A percentile compares a stretch with the other conserved stretches of the same genome.
Conservation (phyloP, 23 tunicate genomes). For the Styela plicata region DNA sequence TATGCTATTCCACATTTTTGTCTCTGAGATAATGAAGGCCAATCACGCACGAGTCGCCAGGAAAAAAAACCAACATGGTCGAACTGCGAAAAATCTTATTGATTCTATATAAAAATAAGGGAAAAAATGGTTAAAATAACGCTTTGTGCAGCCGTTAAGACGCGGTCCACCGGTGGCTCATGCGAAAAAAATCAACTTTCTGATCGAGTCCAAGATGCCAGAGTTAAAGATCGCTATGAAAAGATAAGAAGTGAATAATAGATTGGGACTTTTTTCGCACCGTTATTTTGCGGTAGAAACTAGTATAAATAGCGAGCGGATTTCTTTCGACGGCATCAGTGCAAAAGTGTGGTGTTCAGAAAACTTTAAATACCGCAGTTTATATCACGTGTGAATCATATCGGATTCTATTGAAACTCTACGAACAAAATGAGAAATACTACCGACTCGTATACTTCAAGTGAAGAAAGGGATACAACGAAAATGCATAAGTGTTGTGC, state of each 20-base stretch:
- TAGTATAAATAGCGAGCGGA: not conserved
- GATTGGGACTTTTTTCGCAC: not conserved
- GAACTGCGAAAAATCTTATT: too few species aligned
- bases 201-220: too few species aligned
- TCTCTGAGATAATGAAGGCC: not conserved
- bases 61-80: too few species aligned
- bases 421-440: not conserved
- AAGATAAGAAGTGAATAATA: not conserved
- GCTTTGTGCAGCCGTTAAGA: too few species aligned
- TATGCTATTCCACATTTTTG: not conserved
- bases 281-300: not conserved
- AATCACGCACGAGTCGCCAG: not conserved
- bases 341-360: not conserved
- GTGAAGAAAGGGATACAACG: not conserved
- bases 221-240: not conserved
- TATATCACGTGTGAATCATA: not conserved
- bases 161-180: too few species aligned
- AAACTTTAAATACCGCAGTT: not conserved
- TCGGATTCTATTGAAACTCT: not conserved
- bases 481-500: not conserved
- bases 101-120: too few species aligned
- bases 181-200: too few species aligned
- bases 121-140: too few species aligned
- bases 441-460: not conserved
- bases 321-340: not conserved